Evolutionary conservation across 2,888 invertebrate species (phyloP), one percentile per base, ranked within the genome.

Genomic region (Conus canariensis): DNA sequence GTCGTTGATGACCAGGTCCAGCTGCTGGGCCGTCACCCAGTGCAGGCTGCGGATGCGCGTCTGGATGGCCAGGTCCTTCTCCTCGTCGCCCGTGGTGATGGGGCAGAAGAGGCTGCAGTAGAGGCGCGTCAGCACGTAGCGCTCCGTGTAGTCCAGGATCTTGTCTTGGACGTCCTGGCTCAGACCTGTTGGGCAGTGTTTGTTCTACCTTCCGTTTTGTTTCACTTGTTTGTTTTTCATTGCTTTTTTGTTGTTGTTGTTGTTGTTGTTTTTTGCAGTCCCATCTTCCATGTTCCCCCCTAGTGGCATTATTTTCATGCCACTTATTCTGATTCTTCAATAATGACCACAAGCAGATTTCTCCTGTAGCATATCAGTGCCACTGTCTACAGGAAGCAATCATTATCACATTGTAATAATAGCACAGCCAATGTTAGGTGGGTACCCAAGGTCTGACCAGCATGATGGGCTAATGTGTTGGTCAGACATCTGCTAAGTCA

Each of bases 1-100:
- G 95, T 99, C 98, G 95, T 99, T 98, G 92, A 99, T 98, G 94
- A 98, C 97, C 95, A 99, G 99, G 95, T 99, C 99, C 90, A 99
- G 97, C 96, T 99, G 99, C 92, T 98, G 98, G 88, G 98, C 98
- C 91, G 98, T 98, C 14, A 99, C 98, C 99, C 99, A 99, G 96
- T 98, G 98, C 90, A 99, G 97, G 95, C 98, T 98, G 87, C 99
- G 97, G 94, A 99, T 99, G 91, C 99, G 97, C 12, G 91, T 94
- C 95, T 99, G 99, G 95, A 99, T 98, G 83, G 97, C 97, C 77
- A 99, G 97, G 97, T 99, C 99, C 94, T 98, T 98, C 91, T 96
- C 96, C 93, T 99, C 99, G 97, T 99, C 99, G 80, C 98, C 97
- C 0, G 98, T 98, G 77, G 98, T 88, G 97, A 97, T 0, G 99